Base-by-base conservation (phyloP, 2,888 invertebrate species). In the Electrophaes corylata region DNA sequence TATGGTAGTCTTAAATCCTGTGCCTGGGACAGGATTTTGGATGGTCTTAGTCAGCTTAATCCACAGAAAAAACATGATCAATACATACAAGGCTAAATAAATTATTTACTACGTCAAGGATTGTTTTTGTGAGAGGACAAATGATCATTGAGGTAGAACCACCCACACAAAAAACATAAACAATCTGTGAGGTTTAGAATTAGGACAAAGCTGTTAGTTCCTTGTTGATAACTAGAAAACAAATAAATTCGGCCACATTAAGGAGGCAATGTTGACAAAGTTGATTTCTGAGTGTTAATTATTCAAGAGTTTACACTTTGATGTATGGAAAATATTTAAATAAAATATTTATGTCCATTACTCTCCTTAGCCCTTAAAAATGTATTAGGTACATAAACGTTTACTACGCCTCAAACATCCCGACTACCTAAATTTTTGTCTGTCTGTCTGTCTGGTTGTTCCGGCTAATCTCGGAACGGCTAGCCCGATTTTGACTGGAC, bases 201-300 rank as follows among this genome's bases (percentile, higher is more conserved):
- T 52, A 58, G 11, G 37, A 41, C 26, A n/a, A n/a, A 16, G 1
- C 12, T 49, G 58, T 46, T 49, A 62, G 45, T 58, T 58, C 57
- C 61, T 58, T 19, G 8, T 16, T 19, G 20, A 40, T 40, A 14
- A 43, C 31, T 31, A 52, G 18, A 50, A 37, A 35, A 35, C 16
- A 35, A 35, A 35, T 16, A 35, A 35, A 14, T 8, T 16, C 16
- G 26, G 10, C 8, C 33, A 14, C 6, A 35, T 14, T 14, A 6
- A 10, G 8, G 2, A 8, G 12, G 31, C 16, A 29, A 39, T 20
- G 26, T 51, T 43, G 35, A 23, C 20, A 8, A 10, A 10, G 29
- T 5, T 14, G 35, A n/a, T 12, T 45, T 45, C 43, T 10, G 3
- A 11, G 18, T 45, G 51, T 12, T 44, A 44, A 44, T 43, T 39